These are phyloP conservation scores for Hydrocynus forskahlii DNA, from an alignment of 2,797 vertebrate genomes.

Conservation along the genomic window DNA sequence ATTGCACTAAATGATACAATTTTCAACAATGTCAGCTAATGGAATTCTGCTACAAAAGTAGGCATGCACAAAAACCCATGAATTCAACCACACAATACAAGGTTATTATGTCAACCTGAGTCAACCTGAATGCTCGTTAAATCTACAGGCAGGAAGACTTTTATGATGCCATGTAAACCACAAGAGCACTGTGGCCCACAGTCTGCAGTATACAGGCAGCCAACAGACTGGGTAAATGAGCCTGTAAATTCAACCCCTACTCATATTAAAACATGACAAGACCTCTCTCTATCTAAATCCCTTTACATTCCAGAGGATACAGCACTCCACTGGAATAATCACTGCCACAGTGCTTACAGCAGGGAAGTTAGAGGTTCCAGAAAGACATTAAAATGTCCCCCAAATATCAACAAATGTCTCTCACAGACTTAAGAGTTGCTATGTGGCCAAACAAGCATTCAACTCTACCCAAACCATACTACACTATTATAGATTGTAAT, in stretches of 20 bases:
- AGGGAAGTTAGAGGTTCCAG: not conserved
- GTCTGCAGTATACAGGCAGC: not conserved
- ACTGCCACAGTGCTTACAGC: not conserved
- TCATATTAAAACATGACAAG: not conserved
- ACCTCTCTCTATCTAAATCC: not conserved
- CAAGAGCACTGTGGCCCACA: conserved; percentile 12
- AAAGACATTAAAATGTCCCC: not conserved
- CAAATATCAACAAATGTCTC: not conserved
- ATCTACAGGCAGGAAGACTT: conserved; percentile 1
- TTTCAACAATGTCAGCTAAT: not conserved
- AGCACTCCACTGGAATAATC: not conserved
- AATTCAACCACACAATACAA: conserved; percentile 12
- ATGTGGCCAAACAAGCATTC: not conserved
- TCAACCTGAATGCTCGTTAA: conserved; percentile 5
- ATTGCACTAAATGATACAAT: not conserved
- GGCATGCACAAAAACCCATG: not conserved
- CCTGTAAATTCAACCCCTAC: conserved; percentile 12
- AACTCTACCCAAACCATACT: not conserved
- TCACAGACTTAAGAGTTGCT: not conserved
- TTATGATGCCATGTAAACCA: conserved; percentile 13
- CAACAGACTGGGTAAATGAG: not conserved
- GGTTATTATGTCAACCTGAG: conserved; percentile 18
- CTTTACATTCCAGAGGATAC: not conserved
- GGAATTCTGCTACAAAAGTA: not conserved
- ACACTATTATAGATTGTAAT: no score